Evolutionary conservation across 2,888 invertebrate genomes (phyloP), one percentile per base, ranked within the genome.

Genomic region (Microdon myrmicae): DNA sequence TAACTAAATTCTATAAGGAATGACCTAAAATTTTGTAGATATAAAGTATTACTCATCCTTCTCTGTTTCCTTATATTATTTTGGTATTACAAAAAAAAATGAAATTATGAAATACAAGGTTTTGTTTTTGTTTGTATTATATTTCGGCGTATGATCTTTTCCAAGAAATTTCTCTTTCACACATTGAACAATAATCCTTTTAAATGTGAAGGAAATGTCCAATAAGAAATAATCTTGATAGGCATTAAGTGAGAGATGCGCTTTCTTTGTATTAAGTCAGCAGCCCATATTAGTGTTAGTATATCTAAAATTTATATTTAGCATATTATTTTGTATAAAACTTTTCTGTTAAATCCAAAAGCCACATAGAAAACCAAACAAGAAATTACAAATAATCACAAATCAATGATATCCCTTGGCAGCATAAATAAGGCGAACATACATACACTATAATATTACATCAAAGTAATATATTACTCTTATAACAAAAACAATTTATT

Each of bases 401-500:
- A 14, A 16, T 23, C 22, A 19, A 39, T 28, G 20, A 31, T 32
- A 47, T 58, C 56, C 55, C 58, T 56, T 58, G 64, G 64, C 64
- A 58, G 64, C 64, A 64, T 28, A 37, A 34, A 39, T 6, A 29
- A n/a, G n/a, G n/a, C n/a, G n/a, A 10, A 23, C 4, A 41, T 28
- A 10, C 5, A 8, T 35, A 25, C 7, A 38, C 38, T 7, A 4
- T 7, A 19, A 28, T 26, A 26, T 26, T 45, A 22, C 14, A 19
- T 58, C 48, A 54, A 53, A 53, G 51, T 26, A 39, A 41, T 53
- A 35, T 22, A 31, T 55, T 53, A 49, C 43, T 47, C 41, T 64
- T 47, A 54, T 67, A 59, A 67, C 49, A 16, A 72, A 60, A 67
- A 64, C 69, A 68, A 41, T 55, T 53, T 48, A 53, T 49, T 56